Conservation (phyloP, 2,113 vertebrate genomes). For the Istiophorus platypterus region DNA sequence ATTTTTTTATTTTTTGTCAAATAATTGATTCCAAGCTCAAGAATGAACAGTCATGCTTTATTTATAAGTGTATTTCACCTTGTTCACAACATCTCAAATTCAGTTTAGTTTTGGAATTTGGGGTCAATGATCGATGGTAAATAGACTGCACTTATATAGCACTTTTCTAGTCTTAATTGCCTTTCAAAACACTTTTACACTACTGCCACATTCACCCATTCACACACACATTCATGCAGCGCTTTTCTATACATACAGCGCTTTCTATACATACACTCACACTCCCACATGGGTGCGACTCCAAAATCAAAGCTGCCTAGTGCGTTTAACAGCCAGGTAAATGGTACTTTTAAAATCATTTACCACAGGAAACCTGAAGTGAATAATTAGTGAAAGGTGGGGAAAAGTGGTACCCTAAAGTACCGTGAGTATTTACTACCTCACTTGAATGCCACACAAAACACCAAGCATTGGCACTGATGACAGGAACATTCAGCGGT, state of each 20-base stretch:
- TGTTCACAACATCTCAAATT: not conserved
- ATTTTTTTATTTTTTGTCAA: not conserved
- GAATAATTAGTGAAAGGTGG: not conserved
- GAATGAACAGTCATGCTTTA: not conserved
- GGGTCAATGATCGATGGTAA: too few relatives aligned
- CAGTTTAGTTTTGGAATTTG: not conserved
- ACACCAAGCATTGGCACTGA: conserved; percentile 22
- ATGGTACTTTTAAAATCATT: not conserved
- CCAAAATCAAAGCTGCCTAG: not conserved
- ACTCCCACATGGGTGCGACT: not conserved
- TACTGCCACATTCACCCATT: too few relatives aligned
- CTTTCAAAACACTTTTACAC: too few relatives aligned
- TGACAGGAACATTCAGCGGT: conserved; percentile 37
- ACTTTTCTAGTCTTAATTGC: too few relatives aligned
- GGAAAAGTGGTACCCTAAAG: not conserved
- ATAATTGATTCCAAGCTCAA: not conserved
- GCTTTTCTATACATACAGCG: too few relatives aligned
- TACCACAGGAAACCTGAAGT: not conserved
- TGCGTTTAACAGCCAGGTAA: not conserved
- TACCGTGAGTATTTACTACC: not conserved
- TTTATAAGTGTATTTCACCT: not conserved
- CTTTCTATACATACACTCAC: too few relatives aligned
- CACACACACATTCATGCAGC: too few relatives aligned
- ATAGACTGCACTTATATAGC: too few relatives aligned
- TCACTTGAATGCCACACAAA: conserved; percentile 34